Evolutionary conservation across 1,140 invertebrate genomes (phyloP), one percentile per base, ranked within the genome.

Genomic region (Tetranychus urticae): DNA sequence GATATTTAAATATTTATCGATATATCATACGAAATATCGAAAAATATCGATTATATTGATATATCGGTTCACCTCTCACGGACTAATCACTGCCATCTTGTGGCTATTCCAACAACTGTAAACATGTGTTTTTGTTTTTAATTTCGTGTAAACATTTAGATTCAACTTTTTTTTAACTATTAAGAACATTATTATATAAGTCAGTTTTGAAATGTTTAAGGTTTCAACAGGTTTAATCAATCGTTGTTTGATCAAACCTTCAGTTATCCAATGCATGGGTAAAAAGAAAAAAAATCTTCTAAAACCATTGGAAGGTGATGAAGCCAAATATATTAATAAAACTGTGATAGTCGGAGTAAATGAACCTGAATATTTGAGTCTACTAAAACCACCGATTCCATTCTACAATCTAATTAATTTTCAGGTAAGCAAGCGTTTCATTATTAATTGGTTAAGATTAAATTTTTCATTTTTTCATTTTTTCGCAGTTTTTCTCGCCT

Each of bases 351-450:
- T 2, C 3, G 61, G 57, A 8, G 47, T 62, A 42, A 45, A 59
- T 47, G 61, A 62, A 37, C 61, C 61, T 34, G 57, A 62, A 36
- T 62, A 62, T 59, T 56, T 62, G 33, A 56, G 58, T 56, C 54
- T 50, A 34, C 48, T 62, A 0, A 59, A 59, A 35, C 61, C 61
- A 60, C 61, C 60, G 31, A 62, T 59, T n/a, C 61, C 61, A 14
- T 62, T 42, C 23, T 59, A 62, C 47, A 23, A 58, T 23, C 36
- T 60, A 10, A 48, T 62, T 46, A 62, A 62, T 36, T 39, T 62
- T 54, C 57, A 62, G 58, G 61, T 62, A 13, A 56, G 56, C n/a
- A 33, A 23, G 47, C 56, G 36, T 42, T 14, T 10, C 45, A 4
- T 14, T 50, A 23, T 8, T 23, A 52, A 23, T 33, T 52, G n/a